A percentile compares a stretch with the other conserved stretches of the same genome.
Evolutionary conservation across 2,888 invertebrate genomes (phyloP).

Genomic region (Linnaemya vulpina): DNA sequence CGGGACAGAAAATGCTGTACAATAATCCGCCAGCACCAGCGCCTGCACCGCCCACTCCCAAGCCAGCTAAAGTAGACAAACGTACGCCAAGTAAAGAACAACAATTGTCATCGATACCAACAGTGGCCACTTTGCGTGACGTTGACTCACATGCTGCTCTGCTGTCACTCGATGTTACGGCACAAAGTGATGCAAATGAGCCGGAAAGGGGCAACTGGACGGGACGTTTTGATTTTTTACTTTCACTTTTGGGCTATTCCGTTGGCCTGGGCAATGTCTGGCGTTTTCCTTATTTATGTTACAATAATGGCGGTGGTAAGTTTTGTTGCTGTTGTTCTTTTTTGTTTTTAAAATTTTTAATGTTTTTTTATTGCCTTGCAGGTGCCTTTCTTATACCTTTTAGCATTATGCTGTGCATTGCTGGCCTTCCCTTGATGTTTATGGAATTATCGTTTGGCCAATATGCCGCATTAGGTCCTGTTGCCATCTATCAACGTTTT

Average conservation of each 20-base stretch:
- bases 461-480: conserved; percentile 90
- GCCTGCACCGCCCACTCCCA: conserved; percentile 69
- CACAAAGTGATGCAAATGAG: conserved; percentile 67
- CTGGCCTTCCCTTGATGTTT: conserved; percentile 91
- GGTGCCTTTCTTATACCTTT: conserved; percentile 94
- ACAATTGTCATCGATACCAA: conserved; percentile 59
- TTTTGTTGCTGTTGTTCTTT: conserved; percentile 43
- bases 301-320: conserved; percentile 89
- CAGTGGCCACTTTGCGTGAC: conserved; percentile 78
- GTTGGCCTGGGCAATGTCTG: conserved; percentile 90
- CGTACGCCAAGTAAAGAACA: conserved; percentile 60
- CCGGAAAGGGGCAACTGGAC: conserved; percentile 89
- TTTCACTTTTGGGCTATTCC: conserved; percentile 88
- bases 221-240: conserved; percentile 89
- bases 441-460: conserved; percentile 94
- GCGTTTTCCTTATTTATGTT: conserved; percentile 90
- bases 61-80: conserved; percentile 63
- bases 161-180: conserved; percentile 76
- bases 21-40: conserved; percentile 62
- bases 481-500: conserved; percentile 91
- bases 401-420: conserved; percentile 90
- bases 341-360: background rate
- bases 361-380: conserved; percentile 77
- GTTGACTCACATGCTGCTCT: conserved; percentile 80
- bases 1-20: conserved; percentile 71